phyloP scores from a whole-genome alignment of 1,140 invertebrate genomes.

The Diprion similis region DNA sequence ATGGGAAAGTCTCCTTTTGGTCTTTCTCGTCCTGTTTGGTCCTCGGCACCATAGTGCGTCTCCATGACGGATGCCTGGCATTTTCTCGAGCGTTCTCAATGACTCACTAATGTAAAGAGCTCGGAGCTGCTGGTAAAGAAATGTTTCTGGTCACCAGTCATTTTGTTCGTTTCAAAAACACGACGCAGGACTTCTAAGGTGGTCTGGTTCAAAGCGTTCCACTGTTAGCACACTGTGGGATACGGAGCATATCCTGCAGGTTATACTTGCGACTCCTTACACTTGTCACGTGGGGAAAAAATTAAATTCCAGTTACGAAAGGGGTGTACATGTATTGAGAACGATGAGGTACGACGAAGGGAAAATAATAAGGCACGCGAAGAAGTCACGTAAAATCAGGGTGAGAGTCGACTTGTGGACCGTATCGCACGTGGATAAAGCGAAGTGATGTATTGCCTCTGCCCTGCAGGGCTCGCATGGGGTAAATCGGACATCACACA shows the following conservation, averaged over 20 bases:
- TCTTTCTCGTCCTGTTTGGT: neutral
- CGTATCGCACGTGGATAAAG: constrained; percentile 2
- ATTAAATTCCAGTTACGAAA: neutral
- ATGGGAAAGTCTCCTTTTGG: neutral
- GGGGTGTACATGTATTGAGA: neutral
- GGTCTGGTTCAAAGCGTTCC: neutral
- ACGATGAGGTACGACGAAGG: neutral
- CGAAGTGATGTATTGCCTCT: constrained; percentile 7
- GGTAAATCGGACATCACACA: neutral
- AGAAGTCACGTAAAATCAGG: neutral
- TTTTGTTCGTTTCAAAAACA: neutral
- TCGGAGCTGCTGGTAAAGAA: constrained; percentile 1
- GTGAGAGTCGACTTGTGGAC: neutral
- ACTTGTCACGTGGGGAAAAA: neutral
- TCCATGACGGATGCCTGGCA: neutral
- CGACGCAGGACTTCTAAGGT: neutral
- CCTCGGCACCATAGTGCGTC: constrained; percentile 1
- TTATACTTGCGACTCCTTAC: neutral
- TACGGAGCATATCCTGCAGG: too few species aligned
- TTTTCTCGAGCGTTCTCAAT: neutral
- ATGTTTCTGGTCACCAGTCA: neutral
- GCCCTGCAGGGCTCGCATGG: neutral
- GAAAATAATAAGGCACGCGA: neutral
- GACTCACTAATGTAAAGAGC: neutral
- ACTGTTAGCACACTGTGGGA: neutral